A percentile compares a stretch with the other conserved stretches of the same genome.
Evolutionary conservation across 2,888 invertebrate species (phyloP).

Genomic region (Drosophila parthenogenetica): DNA sequence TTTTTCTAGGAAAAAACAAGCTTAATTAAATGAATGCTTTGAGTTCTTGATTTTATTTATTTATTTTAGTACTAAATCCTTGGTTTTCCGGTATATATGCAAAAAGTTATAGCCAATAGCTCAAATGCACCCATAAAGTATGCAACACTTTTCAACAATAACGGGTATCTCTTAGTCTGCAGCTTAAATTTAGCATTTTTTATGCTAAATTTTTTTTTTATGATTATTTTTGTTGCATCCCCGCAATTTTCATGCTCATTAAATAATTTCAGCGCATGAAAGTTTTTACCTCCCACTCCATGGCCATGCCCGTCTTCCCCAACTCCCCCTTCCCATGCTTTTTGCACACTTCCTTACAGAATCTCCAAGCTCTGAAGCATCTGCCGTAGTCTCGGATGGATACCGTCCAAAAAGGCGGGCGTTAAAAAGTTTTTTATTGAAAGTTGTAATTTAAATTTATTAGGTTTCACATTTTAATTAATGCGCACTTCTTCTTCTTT

Average conservation of each 20-base stretch:
- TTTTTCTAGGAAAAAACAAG: too few species aligned
- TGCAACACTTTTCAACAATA: background rate
- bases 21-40: too few species aligned
- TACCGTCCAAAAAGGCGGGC: slow-evolving; percentile 48
- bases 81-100: too few species aligned
- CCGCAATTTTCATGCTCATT: slow-evolving; percentile 77
- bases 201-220: slow-evolving; percentile 16
- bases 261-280: slow-evolving; percentile 74
- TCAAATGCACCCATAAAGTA: too few species aligned
- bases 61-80: too few species aligned
- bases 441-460: slow-evolving; percentile 79
- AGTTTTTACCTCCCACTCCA: slow-evolving; percentile 40
- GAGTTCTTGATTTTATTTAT: too few species aligned
- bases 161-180: background rate
- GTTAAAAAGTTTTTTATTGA: slow-evolving; percentile 76
- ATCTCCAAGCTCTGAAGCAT: slow-evolving; percentile 16
- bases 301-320: background rate
- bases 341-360: background rate
- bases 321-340: background rate
- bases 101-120: too few species aligned
- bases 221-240: slow-evolving; percentile 45
- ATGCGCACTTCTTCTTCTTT: slow-evolving; percentile 62
- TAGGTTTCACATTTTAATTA: slow-evolving; percentile 80
- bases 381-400: slow-evolving; percentile 8
- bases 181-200: background rate